phyloP scores from a whole-genome alignment of 2,888 invertebrate species.

The Cecidostiba fungosa region DNA sequence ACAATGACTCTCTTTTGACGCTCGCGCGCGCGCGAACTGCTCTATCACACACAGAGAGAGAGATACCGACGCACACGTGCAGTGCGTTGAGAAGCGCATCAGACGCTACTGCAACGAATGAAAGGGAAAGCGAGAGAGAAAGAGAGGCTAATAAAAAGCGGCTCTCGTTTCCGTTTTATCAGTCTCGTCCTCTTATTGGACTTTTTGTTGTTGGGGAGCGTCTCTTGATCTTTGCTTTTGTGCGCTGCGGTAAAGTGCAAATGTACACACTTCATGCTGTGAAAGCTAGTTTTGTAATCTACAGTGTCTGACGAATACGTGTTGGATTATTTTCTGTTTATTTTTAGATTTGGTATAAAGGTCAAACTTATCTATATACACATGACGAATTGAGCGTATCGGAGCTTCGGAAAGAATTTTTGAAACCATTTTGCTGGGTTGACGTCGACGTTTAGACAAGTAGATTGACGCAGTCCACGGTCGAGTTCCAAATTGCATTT shows the following conservation, averaged over 20 bases:
- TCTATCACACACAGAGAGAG: conserved; percentile 4
- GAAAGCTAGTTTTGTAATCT: background rate
- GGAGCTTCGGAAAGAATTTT: no score
- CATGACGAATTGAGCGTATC: no score
- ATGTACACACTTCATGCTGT: background rate
- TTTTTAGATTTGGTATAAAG: background rate
- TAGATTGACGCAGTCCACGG: background rate
- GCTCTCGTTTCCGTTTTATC: conserved; percentile 41
- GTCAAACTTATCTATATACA: no score
- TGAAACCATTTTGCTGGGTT: no score
- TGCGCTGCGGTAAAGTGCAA: background rate
- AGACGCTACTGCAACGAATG: background rate
- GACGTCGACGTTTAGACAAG: background rate
- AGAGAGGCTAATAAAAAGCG: conserved; percentile 26
- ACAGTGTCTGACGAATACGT: background rate
- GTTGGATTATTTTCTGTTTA: background rate
- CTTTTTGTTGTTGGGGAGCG: background rate
- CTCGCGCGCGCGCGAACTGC: conserved; percentile 15
- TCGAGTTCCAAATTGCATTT: no score
- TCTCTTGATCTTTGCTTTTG: background rate
- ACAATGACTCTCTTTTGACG: conserved; percentile 42
- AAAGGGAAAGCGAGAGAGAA: background rate
- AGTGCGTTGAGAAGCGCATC: background rate
- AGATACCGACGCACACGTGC: background rate
- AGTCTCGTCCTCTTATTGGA: background rate